A percentile compares a stretch with the other conserved stretches of the same genome.
These are phyloP conservation scores for Heterochromis multidens DNA, from an alignment of 2,113 vertebrate genomes.

Conservation along the genomic window DNA sequence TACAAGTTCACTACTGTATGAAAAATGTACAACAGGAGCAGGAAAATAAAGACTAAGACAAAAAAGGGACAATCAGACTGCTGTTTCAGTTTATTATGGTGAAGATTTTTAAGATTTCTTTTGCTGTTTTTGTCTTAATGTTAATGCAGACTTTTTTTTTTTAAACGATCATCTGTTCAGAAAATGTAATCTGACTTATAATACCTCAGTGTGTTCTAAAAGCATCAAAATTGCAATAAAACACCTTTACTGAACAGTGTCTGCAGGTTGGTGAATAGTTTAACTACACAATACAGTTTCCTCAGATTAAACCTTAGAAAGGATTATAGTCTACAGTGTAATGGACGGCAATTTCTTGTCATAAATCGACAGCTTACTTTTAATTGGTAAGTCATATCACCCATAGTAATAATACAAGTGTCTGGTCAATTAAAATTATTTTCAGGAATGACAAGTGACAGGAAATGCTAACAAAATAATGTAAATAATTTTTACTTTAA, in stretches of 20 bases:
- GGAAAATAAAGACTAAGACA: slow-evolving; percentile 15
- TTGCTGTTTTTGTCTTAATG: neutral
- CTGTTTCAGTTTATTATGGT: neutral
- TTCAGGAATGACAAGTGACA: neutral
- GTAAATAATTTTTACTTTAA: neutral
- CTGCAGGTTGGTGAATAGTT: neutral
- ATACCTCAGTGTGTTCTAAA: neutral
- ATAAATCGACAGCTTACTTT: neutral
- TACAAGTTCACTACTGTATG: slow-evolving; percentile 2
- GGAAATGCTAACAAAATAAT: neutral
- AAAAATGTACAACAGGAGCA: neutral
- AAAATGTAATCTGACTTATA: neutral
- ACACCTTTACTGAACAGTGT: neutral
- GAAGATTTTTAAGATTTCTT: neutral
- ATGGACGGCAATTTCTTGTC: neutral
- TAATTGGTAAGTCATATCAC: neutral
- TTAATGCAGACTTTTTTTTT: neutral
- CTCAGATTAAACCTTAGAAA: too few relatives aligned
- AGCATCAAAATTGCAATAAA: neutral
- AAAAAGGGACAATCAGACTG: neutral
- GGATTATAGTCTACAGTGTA: too few relatives aligned
- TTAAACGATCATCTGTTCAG: neutral
- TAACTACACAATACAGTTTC: too few relatives aligned
- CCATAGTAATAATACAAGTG: neutral
- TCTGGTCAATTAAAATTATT: fast-evolving